Evolutionary conservation across 2,797 vertebrate genomes (phyloP).

Genomic region (Anisognathus igniventris): DNA sequence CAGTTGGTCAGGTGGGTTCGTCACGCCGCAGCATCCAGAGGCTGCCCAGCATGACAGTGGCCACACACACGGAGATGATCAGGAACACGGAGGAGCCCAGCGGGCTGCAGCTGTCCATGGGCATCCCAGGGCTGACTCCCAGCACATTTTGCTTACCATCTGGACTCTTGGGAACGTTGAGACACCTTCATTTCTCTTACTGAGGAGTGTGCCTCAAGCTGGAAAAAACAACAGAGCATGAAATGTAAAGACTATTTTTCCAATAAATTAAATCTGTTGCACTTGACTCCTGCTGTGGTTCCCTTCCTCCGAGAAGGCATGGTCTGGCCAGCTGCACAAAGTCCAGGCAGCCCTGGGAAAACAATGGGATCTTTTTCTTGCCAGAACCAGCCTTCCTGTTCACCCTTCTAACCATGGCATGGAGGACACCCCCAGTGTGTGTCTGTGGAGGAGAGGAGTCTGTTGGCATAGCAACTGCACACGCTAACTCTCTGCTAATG

Average conservation of each 20-base stretch:
- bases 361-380: conserved; percentile 56
- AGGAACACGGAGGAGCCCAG: background rate
- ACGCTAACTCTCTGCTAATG: conserved; percentile 64
- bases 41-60: background rate
- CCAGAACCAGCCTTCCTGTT: conserved; percentile 37
- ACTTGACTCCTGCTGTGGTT: conserved; percentile 28
- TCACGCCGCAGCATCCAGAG: background rate
- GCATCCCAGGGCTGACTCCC: background rate
- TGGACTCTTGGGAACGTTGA: conserved; percentile 40
- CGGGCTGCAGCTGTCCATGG: background rate
- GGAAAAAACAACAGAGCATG: conserved; percentile 55
- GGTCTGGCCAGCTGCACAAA: conserved; percentile 43
- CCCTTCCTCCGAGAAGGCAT: conserved; percentile 37
- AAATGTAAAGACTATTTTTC: conserved; percentile 47
- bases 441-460: conserved; percentile 59
- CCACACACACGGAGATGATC: background rate
- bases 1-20: background rate
- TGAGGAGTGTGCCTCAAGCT: conserved; percentile 56
- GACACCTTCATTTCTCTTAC: conserved; percentile 67
- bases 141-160: conserved; percentile 58
- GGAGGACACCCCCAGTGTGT: conserved; percentile 49
- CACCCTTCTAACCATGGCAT: conserved; percentile 46
- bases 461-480: conserved; percentile 66
- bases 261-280: conserved; percentile 43
- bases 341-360: conserved; percentile 41